Evolutionary conservation across 2,888 invertebrate genomes (phyloP), one percentile per base, ranked within the genome.

Genomic region (Rhamphomyia laevipes): DNA sequence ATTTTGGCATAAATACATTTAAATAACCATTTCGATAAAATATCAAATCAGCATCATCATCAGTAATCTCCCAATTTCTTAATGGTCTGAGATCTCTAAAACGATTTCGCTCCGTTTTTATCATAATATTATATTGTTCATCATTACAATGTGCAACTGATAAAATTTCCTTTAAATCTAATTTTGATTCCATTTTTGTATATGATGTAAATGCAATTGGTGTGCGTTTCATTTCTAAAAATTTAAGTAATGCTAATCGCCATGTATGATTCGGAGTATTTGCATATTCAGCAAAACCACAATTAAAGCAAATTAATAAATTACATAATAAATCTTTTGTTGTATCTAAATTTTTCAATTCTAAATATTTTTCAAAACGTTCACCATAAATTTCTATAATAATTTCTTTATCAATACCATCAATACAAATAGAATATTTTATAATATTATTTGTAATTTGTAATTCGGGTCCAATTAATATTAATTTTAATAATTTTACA

Each of bases 121-220:
- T 27, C 2, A 52, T 17, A 31, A 51, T 23, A 41, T 46, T 23
- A n/a, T 35, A 11, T 16, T 47, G 12, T 16, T 43, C 23, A n/a
- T 55, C 53, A 48, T 61, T 56, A 6, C 58, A 48, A 12, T 54
- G 52, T 16, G 57, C 53, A 13, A 67, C 45, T 3, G 44, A 33
- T 37, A 52, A 37, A 3, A 64, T 21, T 9, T 58, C 58, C 1
- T 52, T 53, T 16, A 58, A 59, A 51, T 67, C 63, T 12, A 59
- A 58, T 18, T 53, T 51, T 1, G 63, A 56, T 43, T 63, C 62
- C 18, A 53, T 21, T 30, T 48, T 51, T 2, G 63, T 63, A 21
- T 55, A 56, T 7, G 67, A 67, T 1, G 66, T 67, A 45, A 63
- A 63, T 9, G 65, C 53, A 43, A 67, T 61, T 12, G 65, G 65